phyloP scores from a whole-genome alignment of 2,888 invertebrate genomes.

The Coenonympha glycerion region DNA sequence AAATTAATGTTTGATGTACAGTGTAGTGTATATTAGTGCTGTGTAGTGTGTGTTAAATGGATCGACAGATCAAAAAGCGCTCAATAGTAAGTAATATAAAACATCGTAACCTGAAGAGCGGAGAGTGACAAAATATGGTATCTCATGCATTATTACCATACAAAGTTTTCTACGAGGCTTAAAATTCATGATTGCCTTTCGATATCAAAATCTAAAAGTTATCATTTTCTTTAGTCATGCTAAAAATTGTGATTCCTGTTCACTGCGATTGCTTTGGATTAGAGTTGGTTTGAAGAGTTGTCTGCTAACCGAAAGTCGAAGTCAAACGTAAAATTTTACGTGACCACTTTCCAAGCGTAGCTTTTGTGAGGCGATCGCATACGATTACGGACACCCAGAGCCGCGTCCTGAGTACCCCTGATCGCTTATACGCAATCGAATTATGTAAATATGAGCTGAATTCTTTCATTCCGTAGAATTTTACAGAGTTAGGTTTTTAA shows the following conservation, averaged over 20 bases:
- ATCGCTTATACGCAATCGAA: constrained; percentile 52
- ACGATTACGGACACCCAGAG: constrained; percentile 43
- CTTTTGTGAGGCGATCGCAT: constrained; percentile 61
- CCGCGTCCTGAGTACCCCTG: constrained; percentile 34
- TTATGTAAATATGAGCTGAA: constrained; percentile 52
- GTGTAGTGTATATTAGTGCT: too few relatives aligned
- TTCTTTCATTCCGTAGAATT: background rate
- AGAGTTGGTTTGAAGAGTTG: constrained; percentile 69
- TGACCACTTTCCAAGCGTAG: constrained; percentile 70
- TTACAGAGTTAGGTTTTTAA: background rate
- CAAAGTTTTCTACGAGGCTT: too few relatives aligned
- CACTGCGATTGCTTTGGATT: constrained; percentile 67
- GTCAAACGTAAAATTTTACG: constrained; percentile 75
- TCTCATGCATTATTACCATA: too few relatives aligned
- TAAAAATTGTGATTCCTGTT: constrained; percentile 63
- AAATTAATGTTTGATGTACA: too few relatives aligned
- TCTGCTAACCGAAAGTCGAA: constrained; percentile 56
- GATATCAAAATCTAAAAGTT: too few relatives aligned
- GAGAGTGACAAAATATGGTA: too few relatives aligned
- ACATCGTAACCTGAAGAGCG: too few relatives aligned
- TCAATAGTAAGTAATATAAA: too few relatives aligned
- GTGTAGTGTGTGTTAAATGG: too few relatives aligned
- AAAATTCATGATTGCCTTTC: too few relatives aligned
- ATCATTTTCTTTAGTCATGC: background rate
- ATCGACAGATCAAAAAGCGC: too few relatives aligned